Base-by-base conservation (phyloP, 2,888 invertebrate species). In the Philhelius pedissequus region DNA sequence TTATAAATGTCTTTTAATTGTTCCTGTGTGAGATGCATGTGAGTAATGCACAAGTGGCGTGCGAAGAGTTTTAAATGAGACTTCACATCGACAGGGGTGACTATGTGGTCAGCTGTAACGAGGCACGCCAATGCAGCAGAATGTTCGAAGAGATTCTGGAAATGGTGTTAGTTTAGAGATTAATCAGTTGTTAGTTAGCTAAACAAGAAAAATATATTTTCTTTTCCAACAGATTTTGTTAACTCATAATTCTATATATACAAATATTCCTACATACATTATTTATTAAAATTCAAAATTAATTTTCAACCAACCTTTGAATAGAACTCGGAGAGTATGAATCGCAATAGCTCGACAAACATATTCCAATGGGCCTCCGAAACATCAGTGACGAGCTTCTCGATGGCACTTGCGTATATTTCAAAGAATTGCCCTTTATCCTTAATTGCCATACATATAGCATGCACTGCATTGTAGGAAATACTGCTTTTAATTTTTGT, bases 21-120 rank as follows among this genome's bases (percentile, higher is more conserved):
- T 0, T 40, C 40, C 0, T 80, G 32, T 5, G 13, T 18, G 60
- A 84, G 66, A 15, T 68, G 68, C 0, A 54, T 22, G 11, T 84
- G 80, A 27, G 25, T 25, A 35, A 71, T 71, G 20, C 54, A 68
- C n/a, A 84, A 40, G 2, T 84, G 84, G 3, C 84, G 66, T 8
- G 80, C 80, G 40, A 80, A 80, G 9, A 84, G 66, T 45, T 84
- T 84, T 9, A 84, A 20, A 15, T 80, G 80, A 5, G 79, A 84
- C 62, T 71, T 84, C 5, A 84, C 58, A 71, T 84, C 84, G 7
- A 71, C 69, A 6, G 66, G 3, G 0, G 70, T 80, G 3, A 11
- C 27, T 13, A 84, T 69, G 8, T 71, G 70, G 27, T 80, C 60
- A 3, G 74, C 56, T n/a, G 20, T 35, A 0, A 50, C 79, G 4